These are phyloP conservation scores for Rhea americana DNA, from an alignment of 2,113 vertebrate species.

Conservation along the genomic window DNA sequence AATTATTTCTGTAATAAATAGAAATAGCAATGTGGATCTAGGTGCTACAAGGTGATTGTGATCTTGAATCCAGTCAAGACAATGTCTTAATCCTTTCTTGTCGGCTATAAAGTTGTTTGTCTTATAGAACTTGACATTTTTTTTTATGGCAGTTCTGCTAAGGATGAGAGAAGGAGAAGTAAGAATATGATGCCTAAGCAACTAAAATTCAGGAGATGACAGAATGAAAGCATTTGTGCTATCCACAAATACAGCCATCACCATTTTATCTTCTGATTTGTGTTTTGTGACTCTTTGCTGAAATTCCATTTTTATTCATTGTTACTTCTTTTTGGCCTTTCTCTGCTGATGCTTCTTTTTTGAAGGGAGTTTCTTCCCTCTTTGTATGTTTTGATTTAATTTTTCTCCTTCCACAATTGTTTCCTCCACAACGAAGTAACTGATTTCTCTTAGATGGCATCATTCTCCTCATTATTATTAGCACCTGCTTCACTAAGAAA, in stretches of 20 bases:
- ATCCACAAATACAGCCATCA: neutral
- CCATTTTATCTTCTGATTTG: accelerated
- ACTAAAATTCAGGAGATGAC: neutral
- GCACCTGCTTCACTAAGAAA: neutral
- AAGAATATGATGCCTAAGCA: neutral
- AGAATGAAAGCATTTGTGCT: neutral
- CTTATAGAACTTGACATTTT: neutral
- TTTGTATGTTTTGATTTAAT: neutral
- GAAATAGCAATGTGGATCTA: neutral
- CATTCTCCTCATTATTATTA: neutral
- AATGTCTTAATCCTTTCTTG: neutral
- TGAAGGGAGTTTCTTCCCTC: neutral
- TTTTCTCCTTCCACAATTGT: neutral
- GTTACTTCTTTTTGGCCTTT: neutral
- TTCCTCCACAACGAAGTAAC: neutral
- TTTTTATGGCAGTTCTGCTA: neutral
- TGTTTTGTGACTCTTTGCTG: neutral
- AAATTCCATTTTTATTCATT: neutral
- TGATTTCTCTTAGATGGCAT: neutral
- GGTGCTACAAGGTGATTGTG: accelerated
- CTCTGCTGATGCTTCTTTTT: neutral
- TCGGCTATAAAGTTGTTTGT: accelerated
- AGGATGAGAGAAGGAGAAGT: neutral
- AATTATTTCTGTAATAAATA: neutral
- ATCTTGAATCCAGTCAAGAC: neutral